Conservation (phyloP, 1,140 invertebrate genomes). For the Pararge aegeria region DNA sequence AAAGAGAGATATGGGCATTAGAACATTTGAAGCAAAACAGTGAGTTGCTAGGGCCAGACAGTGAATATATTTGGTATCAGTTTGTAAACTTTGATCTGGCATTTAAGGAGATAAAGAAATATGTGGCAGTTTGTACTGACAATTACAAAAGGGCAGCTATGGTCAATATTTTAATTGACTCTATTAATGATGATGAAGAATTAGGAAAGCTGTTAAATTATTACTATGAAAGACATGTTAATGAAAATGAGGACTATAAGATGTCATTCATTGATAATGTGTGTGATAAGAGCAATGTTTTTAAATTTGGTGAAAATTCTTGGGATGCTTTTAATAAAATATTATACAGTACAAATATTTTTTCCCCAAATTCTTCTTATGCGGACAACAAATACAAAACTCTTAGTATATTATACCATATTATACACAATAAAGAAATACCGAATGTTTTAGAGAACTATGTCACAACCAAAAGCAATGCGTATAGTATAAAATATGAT, state of each 20-base stretch:
- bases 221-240: conserved; percentile 52
- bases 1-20: conserved; percentile 53
- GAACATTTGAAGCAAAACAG: conserved; percentile 39
- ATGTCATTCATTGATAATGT: conserved; percentile 45
- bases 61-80: conserved; percentile 50
- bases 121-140: conserved; percentile 35
- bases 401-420: conserved; percentile 41
- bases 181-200: conserved; percentile 41
- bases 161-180: conserved; percentile 40
- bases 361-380: conserved; percentile 26
- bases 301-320: conserved; percentile 44
- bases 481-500: conserved; percentile 18
- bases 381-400: conserved; percentile 29
- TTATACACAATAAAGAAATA: conserved; percentile 41
- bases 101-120: conserved; percentile 46
- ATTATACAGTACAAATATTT: conserved; percentile 47
- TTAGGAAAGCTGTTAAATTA: conserved; percentile 45
- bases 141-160: conserved; percentile 34
- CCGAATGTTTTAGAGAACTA: conserved; percentile 32
- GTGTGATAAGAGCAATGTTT: conserved; percentile 39
- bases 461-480: conserved; percentile 22
- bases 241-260: conserved; percentile 44
- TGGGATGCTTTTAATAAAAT: conserved; percentile 53
- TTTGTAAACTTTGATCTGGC: conserved; percentile 49
- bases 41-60: conserved; percentile 38